Conservation (phyloP, 2,113 vertebrate species). For the Pelvicachromis taeniatus region DNA sequence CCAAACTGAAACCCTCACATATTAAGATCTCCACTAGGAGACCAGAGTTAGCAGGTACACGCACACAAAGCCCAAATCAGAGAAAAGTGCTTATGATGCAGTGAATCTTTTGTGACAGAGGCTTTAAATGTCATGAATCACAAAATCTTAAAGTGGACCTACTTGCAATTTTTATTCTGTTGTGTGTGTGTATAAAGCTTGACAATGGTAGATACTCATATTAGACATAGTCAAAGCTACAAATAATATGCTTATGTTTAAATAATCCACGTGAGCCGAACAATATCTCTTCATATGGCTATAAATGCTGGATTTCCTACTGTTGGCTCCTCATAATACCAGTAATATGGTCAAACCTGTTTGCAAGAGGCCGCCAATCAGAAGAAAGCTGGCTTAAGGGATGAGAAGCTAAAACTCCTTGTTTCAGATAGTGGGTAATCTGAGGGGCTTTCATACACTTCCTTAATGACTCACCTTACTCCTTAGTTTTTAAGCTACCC, state of each 20-base stretch:
- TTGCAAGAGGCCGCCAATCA: not conserved
- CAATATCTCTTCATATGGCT: not conserved
- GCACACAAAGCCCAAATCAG: not conserved
- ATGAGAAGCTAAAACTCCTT: not conserved
- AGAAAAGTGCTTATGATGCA: not conserved
- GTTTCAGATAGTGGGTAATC: not conserved
- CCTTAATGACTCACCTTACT: not conserved
- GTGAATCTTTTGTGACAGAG: not conserved
- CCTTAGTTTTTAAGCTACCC: not conserved
- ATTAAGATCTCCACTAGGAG: conserved; percentile 72
- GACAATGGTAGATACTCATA: not conserved
- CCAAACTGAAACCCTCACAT: conserved; percentile 37
- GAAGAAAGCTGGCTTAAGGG: not conserved
- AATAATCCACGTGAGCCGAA: not conserved
- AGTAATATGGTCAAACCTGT: not conserved
- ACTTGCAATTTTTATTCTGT: not conserved
- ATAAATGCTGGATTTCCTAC: not conserved
- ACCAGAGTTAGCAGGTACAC: conserved; percentile 69
- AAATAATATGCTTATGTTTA: not conserved
- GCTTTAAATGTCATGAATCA: not conserved
- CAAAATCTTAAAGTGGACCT: not conserved
- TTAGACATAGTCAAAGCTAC: not conserved
- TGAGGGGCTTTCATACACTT: not conserved
- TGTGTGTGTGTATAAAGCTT: not conserved
- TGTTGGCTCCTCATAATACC: not conserved